Base-by-base conservation (phyloP, 2,888 invertebrate species). In the Drosophila nr. perissopoda region DNA sequence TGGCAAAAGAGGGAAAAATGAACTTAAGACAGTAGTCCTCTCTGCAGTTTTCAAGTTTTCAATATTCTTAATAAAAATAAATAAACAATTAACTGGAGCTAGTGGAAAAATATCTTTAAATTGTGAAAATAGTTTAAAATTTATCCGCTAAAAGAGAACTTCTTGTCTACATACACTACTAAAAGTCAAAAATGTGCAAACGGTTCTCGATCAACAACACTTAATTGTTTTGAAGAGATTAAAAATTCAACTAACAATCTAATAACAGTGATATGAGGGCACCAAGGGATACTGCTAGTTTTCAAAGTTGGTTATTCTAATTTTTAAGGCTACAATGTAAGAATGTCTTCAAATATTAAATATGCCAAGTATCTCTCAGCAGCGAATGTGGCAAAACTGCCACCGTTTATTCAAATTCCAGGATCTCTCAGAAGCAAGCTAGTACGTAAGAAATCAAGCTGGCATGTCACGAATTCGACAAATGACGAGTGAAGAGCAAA, bases 401-500 rank as follows among this genome's bases (percentile, higher is more conserved):
- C 11, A 48, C 1, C 13, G n/a, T 0, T 31, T 18, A 21, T 13
- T 16, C 10, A 29, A 61, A 65, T 29, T 51, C 18, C 33, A 34
- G 8, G 25, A 25, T 5, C 4, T 38, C 1, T 16, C 13, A 38
- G 31, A 27, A 25, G 18, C 13, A 33, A 13, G 25, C 18, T 25
- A n/a, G 7, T 7, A 7, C 4, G 11, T 18, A 25, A 7, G 33
- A 10, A 33, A 11, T 33, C 34, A 51, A 27, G n/a, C 42, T 16
- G 6, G 27, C 21, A 6, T 16, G 8, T 6, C 11, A 52, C 2
- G 25, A 53, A 38, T 27, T 13, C 48, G 34, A 60, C 52, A 61
- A 70, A 68, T 74, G 67, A 63, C 62, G 67, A 68, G 40, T 33
- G 58, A 27, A 36, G 48, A 49, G 53, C 77, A 73, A 81, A 83